Conservation (phyloP, 2,888 invertebrate genomes). For the Brachyptera risi region DNA sequence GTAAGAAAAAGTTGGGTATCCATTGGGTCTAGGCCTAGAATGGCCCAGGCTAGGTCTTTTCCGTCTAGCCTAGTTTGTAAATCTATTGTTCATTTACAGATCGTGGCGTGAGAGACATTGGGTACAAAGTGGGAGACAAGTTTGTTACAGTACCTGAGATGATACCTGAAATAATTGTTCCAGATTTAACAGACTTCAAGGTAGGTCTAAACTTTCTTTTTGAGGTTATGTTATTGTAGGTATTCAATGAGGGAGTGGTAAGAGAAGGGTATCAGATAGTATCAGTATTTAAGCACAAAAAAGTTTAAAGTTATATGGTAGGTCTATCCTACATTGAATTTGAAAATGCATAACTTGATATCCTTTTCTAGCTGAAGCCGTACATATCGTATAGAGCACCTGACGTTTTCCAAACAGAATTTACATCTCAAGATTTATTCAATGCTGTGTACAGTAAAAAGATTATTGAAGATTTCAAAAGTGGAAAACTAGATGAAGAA, state of each 20-base stretch:
- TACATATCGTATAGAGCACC: slow-evolving; percentile 87
- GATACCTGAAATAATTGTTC: slow-evolving; percentile 89
- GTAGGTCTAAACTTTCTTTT: too few species aligned
- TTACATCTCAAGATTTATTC: slow-evolving; percentile 79
- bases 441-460: slow-evolving; percentile 75
- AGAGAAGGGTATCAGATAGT: too few species aligned
- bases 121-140: slow-evolving; percentile 53
- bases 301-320: too few species aligned
- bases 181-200: slow-evolving; percentile 75
- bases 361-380: slow-evolving; percentile 67
- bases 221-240: too few species aligned
- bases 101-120: slow-evolving; percentile 65
- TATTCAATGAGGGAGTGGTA: too few species aligned
- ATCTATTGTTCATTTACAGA: slow-evolving; percentile 44
- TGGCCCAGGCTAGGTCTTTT: neutral
- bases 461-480: slow-evolving; percentile 69
- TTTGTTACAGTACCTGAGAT: slow-evolving; percentile 73
- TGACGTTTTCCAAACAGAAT: slow-evolving; percentile 72
- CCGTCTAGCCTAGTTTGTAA: neutral
- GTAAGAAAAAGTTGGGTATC: slow-evolving; percentile 43
- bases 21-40: neutral
- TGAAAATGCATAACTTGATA: too few species aligned
- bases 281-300: too few species aligned
- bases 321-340: too few species aligned
- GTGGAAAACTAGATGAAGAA: slow-evolving; percentile 62